These are phyloP conservation scores for Podargus strigoides DNA, from an alignment of 2,797 vertebrate genomes.

Conservation along the genomic window DNA sequence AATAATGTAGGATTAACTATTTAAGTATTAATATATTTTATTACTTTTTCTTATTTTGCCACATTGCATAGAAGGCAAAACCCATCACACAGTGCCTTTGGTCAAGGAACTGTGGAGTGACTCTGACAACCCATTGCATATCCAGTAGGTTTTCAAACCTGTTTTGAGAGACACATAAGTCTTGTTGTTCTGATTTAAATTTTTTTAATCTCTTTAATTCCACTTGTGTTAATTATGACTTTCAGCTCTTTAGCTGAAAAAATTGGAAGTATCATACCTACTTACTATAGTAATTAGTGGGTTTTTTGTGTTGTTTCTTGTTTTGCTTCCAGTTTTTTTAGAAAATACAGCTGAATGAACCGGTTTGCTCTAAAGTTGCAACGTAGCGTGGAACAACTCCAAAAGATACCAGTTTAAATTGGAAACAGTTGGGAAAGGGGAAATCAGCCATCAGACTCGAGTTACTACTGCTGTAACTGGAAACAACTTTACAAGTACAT, in stretches of 20 bases:
- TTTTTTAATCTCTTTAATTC: not conserved
- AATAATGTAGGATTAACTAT: constrained; percentile 39
- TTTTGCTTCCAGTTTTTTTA: not conserved
- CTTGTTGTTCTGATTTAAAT: not conserved
- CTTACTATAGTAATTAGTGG: not conserved
- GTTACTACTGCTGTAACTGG: constrained; percentile 48
- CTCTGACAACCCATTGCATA: not conserved
- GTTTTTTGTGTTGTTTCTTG: not conserved
- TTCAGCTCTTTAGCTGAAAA: not conserved
- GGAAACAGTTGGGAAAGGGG: constrained; percentile 45
- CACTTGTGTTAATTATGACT: not conserved
- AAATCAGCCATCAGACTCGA: constrained; percentile 20
- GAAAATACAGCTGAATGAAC: not conserved
- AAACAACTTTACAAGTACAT: constrained; percentile 56
- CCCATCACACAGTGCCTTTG: not conserved
- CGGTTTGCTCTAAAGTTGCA: not conserved
- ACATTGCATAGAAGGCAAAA: not conserved
- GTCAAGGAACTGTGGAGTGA: not conserved
- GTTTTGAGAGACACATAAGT: not conserved
- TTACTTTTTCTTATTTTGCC: not conserved
- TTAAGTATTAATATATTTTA: constrained; percentile 52
- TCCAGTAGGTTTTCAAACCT: not conserved
- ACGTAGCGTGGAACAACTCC: not conserved
- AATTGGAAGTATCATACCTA: not conserved
- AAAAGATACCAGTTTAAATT: constrained; percentile 42